A percentile compares a stretch with the other conserved stretches of the same genome.
Evolutionary conservation across 2,797 vertebrate genomes (phyloP).

Genomic region (Hippopotamyrus pictus): DNA sequence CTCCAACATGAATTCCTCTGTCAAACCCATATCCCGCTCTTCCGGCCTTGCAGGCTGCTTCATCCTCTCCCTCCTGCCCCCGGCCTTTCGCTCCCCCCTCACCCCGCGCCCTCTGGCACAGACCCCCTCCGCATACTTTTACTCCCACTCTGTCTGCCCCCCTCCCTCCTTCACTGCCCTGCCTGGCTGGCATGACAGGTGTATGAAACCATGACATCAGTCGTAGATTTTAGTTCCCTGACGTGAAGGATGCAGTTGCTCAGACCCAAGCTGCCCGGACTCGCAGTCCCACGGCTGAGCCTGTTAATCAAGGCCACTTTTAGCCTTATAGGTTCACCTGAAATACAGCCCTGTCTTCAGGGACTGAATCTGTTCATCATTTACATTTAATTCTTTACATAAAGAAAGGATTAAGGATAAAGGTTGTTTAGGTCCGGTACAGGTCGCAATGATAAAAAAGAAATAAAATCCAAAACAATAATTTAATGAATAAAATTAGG

Average conservation of each 20-base stretch:
- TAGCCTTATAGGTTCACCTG: not conserved
- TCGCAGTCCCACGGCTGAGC: not conserved
- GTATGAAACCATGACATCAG: not conserved
- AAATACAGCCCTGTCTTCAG: not conserved
- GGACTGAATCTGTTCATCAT: not conserved
- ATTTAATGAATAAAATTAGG: not conserved
- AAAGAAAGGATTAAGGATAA: not conserved
- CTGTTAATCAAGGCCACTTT: not conserved
- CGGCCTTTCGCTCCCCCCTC: not conserved
- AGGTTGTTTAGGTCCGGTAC: not conserved
- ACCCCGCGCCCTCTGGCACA: not conserved
- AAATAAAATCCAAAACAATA: not conserved
- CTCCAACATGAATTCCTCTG: not conserved
- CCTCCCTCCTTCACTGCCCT: not conserved
- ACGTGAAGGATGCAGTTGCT: not conserved
- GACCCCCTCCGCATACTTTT: too few relatives aligned
- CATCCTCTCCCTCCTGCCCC: not conserved
- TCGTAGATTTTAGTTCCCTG: not conserved
- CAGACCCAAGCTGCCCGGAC: not conserved
- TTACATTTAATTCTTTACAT: not conserved
- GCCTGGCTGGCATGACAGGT: not conserved
- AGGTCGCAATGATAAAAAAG: not conserved
- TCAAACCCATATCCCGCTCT: not conserved
- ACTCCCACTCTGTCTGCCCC: not conserved
- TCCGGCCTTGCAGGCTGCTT: not conserved